Evolutionary conservation across 2,113 vertebrate species (phyloP).

Genomic region (Mastomys natalensis): DNA sequence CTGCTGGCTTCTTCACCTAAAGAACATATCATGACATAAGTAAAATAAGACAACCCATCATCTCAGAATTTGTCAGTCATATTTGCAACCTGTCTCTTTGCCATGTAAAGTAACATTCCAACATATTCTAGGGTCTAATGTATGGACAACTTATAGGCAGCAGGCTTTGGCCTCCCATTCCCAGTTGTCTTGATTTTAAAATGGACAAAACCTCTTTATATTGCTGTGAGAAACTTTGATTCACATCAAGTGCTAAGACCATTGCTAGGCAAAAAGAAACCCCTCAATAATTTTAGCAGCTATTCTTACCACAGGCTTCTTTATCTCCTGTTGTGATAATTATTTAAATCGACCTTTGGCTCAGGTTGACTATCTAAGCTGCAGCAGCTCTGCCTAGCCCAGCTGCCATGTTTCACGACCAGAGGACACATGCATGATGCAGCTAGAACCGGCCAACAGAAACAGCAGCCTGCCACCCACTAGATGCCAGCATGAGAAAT

Average conservation of each 20-base stretch:
- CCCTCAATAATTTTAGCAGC: background rate
- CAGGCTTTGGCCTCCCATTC: background rate
- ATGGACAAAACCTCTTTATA: background rate
- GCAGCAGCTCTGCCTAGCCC: too few species aligned
- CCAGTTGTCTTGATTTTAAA: conserved; percentile 19
- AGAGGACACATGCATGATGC: too few species aligned
- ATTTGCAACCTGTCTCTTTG: background rate
- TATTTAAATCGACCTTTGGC: too few species aligned
- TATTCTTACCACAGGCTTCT: background rate
- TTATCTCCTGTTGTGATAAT: too few species aligned
- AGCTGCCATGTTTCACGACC: too few species aligned
- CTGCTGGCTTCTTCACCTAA: background rate
- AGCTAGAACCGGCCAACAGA: too few species aligned
- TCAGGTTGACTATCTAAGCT: too few species aligned
- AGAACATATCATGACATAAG: background rate
- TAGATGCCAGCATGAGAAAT: too few species aligned
- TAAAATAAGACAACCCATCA: background rate
- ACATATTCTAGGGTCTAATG: background rate
- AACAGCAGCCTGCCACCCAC: too few species aligned
- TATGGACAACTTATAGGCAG: background rate
- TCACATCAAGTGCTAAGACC: background rate
- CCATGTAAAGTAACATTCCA: background rate
- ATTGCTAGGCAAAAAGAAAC: conserved; percentile 11
- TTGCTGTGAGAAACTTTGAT: background rate
- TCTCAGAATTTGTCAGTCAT: background rate